Evolutionary conservation across 1,140 invertebrate genomes (phyloP), one percentile per base, ranked within the genome.

Genomic region (Eriocheir sinensis): DNA sequence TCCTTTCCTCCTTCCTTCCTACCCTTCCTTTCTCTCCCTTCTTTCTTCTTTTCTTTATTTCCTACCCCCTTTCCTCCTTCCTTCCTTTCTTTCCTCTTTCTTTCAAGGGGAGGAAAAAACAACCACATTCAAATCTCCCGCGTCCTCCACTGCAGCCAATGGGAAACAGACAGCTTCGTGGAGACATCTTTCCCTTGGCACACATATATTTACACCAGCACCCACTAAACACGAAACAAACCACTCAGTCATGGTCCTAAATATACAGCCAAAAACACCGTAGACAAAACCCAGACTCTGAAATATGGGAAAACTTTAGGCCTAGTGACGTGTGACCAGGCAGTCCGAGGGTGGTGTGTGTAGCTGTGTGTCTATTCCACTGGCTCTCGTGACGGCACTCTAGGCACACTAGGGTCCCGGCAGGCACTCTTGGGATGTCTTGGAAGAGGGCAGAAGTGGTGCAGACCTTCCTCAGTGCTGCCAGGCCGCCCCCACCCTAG

Each of bases 401-500:
- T 72, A 72, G 60, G 60, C 60, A 72, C 21, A n/a, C 60, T n/a
- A n/a, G 27, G 27, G 60, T n/a, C 27, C 60, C 60, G n/a, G 21
- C 60, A n/a, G 60, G 60, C 60, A 72, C 60, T 72, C 60, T 72
- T 72, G 4, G 44, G 60, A 72, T 72, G 60, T 72, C 60, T 72
- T 72, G 27, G 60, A 72, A 21, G 21, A 72, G 60, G 60, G 60
- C 60, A 2, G 60, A 72, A n/a, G 60, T 72, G 60, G 60, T 72
- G 60, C 60, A 72, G n/a, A n/a, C 21, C 60, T 72, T n/a, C n/a
- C 60, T 21, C 48, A 17, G 21, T 21, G 48, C 48, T 21, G 48
- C 48, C 48, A 3, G 12, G 21, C 48, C 60, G 60, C 60, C 60
- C 60, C 60, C 60, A 21, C 4, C 60, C 60, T 72, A 72, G 60